A percentile compares a stretch with the other conserved stretches of the same genome.
These are phyloP conservation scores for Torymus tubicola DNA, from an alignment of 2,888 invertebrate genomes.

Conservation along the genomic window DNA sequence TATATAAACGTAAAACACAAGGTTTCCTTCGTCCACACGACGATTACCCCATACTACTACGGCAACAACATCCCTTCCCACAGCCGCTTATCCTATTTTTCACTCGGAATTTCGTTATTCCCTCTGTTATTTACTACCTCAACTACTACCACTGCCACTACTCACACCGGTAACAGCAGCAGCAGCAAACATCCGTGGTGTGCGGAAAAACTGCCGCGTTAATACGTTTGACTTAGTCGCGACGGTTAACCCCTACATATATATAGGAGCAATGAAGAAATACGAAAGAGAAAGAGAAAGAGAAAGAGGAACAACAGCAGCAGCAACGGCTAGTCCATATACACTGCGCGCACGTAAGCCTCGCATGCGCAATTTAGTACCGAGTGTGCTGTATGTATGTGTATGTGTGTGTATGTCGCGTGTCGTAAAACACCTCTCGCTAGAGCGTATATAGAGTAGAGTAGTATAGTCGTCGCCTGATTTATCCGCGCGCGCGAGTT, in stretches of 20 bases:
- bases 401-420: constrained; percentile 37
- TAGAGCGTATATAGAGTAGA: too few relatives aligned
- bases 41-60: too few relatives aligned
- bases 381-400: constrained; percentile 7
- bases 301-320: neutral
- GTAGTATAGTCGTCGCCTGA: constrained; percentile 46
- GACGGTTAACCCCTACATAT: neutral
- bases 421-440: constrained; percentile 56
- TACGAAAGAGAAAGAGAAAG: constrained; percentile 2
- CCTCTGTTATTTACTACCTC: too few relatives aligned
- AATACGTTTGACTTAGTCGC: constrained; percentile 28
- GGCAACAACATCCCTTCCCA: too few relatives aligned
- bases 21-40: too few relatives aligned
- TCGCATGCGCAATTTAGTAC: constrained; percentile 53
- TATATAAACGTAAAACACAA: too few relatives aligned
- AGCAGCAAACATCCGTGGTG: too few relatives aligned
- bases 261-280: constrained; percentile 18
- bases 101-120: too few relatives aligned
- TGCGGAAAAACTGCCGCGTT: constrained; percentile 11
- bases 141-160: too few relatives aligned
- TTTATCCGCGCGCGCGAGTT: constrained; percentile 44
- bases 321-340: too few relatives aligned
- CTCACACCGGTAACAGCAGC: too few relatives aligned
- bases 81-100: too few relatives aligned
- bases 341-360: constrained; percentile 23